Conservation (phyloP, 2,888 invertebrate genomes). For the Cordylochernes scorpioides region DNA sequence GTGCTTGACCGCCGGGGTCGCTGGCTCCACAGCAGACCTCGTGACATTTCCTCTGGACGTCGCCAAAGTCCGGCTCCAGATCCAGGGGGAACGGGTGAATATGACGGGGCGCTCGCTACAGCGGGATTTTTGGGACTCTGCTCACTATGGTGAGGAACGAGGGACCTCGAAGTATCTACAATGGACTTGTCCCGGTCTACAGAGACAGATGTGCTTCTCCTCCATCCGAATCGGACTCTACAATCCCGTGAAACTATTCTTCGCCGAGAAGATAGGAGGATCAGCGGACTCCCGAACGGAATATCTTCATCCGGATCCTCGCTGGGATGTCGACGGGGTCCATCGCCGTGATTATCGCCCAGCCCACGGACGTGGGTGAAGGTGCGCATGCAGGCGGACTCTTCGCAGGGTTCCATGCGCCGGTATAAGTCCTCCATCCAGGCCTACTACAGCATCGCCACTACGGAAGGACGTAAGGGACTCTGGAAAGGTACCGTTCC, state of each 20-base stretch:
- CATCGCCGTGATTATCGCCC: constrained; percentile 29
- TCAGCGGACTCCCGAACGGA: too few relatives aligned
- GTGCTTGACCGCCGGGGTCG: too few relatives aligned
- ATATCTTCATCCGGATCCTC: constrained; percentile 30
- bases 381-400: constrained; percentile 33
- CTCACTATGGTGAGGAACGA: constrained; percentile 30
- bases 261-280: too few relatives aligned
- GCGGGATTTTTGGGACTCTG: constrained; percentile 31
- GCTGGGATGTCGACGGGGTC: constrained; percentile 37
- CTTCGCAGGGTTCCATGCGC: constrained; percentile 14
- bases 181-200: constrained; percentile 37
- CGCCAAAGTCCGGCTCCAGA: too few relatives aligned
- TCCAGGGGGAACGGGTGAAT: constrained; percentile 19
- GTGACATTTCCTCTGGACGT: too few relatives aligned
- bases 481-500: constrained; percentile 39
- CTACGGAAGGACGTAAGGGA: constrained; percentile 31
- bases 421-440: constrained; percentile 31
- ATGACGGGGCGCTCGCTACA: constrained; percentile 21
- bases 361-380: constrained; percentile 35
- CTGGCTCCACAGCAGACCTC: too few relatives aligned
- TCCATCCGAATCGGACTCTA: constrained; percentile 37
- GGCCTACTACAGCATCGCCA: constrained; percentile 32
- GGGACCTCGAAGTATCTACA: constrained; percentile 34
- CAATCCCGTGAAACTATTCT: constrained; percentile 36
- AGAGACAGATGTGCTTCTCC: constrained; percentile 40